Base-by-base conservation (phyloP, 2,888 invertebrate species). In the Cephalotes varians region DNA sequence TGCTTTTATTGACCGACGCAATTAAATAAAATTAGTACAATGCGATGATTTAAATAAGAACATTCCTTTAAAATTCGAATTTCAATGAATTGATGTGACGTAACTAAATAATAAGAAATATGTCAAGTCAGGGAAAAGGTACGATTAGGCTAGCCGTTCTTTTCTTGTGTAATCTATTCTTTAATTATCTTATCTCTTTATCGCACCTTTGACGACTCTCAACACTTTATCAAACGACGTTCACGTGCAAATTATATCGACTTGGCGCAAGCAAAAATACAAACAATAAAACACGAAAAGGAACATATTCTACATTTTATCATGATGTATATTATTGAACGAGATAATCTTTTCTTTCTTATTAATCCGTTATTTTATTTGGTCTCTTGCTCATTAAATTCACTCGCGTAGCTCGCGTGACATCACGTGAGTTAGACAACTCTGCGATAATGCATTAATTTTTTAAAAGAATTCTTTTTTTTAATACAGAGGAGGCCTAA, bases 161-260 rank as follows among this genome's bases (percentile, higher is more conserved):
- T 6, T 77, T 72, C 40, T 62, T 47, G 21, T 69, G 44, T 58
- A 69, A 71, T 79, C 44, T 69, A 34, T 56, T 79, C 56, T 79
- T 69, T 77, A 79, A 79, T 69, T 79, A 79, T 79, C 77, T 79
- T 79, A 79, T 79, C 77, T 79, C 25, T 71, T 76, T 79, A 79
- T 79, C 77, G 28, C 25, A 44, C 18, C 44, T 67, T 40, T 44
- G 34, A 47, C 25, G 56, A 79, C 9, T 71, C 44, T 31, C 56
- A 56, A 21, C 37, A 18, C 10, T 44, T 34, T 69, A 44, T 21
- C 31, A 2, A 34, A 18, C 9, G n/a, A 65, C 5, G 54, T 56
- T 31, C 4, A 31, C n/a, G 54, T 40, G 76, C 51, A 7, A 76
- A 67, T 69, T 79, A 47, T 47, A 12, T 2, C 10, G 18, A 77